Evolutionary conservation across 2,797 vertebrate species (phyloP).

Genomic region (Danio jaintianensis): DNA sequence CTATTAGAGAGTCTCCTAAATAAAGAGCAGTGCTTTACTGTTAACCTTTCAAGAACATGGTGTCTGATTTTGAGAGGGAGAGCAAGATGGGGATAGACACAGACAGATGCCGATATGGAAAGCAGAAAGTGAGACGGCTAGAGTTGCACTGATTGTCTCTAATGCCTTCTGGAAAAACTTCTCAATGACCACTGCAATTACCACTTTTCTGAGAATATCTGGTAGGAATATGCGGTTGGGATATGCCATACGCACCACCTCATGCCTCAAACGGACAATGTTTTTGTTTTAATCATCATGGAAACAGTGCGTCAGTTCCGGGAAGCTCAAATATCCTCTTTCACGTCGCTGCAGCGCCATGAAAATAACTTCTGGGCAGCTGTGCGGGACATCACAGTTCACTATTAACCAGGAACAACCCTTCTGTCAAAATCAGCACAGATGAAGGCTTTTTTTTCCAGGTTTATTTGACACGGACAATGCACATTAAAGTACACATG

Average conservation of each 20-base stretch:
- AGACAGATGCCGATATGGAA: slow-evolving; percentile 29
- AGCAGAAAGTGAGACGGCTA: slow-evolving; percentile 30
- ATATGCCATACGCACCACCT: background rate
- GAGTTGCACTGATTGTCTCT: slow-evolving; percentile 40
- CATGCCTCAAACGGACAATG: slow-evolving; percentile 63
- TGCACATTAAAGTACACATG: no score
- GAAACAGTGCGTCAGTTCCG: slow-evolving; percentile 69
- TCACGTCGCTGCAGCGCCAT: slow-evolving; percentile 52
- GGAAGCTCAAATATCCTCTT: slow-evolving; percentile 67
- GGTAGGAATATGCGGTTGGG: slow-evolving; percentile 13
- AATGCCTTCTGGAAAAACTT: slow-evolving; percentile 31
- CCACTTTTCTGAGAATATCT: slow-evolving; percentile 14
- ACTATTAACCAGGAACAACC: slow-evolving; percentile 46
- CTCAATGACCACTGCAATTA: slow-evolving; percentile 31
- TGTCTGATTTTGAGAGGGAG: slow-evolving; percentile 71
- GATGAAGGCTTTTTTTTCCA: background rate
- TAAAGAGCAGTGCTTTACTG: slow-evolving; percentile 77
- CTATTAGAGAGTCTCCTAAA: slow-evolving; percentile 72
- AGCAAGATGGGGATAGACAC: slow-evolving; percentile 34
- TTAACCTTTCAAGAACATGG: slow-evolving; percentile 78
- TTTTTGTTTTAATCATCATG: slow-evolving; percentile 73
- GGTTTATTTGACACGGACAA: no score
- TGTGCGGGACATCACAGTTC: slow-evolving; percentile 43
- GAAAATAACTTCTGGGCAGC: slow-evolving; percentile 62
- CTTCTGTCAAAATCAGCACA: background rate